These are phyloP conservation scores for Psophia crepitans DNA, from an alignment of 2,113 vertebrate genomes.

Conservation along the genomic window DNA sequence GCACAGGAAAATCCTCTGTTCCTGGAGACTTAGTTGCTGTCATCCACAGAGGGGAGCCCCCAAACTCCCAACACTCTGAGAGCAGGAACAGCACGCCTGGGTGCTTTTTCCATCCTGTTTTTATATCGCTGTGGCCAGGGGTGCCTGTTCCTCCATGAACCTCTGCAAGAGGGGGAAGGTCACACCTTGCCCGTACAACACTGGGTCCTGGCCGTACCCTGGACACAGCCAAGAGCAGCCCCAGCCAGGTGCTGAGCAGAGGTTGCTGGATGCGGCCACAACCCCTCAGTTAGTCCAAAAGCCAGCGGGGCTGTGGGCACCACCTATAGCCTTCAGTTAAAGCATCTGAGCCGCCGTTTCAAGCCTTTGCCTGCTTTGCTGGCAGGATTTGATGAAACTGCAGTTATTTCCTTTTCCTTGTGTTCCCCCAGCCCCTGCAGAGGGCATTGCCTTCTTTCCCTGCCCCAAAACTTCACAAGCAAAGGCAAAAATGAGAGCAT, in stretches of 20 bases:
- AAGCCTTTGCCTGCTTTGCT: neutral
- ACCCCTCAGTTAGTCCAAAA: fast-evolving
- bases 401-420: neutral
- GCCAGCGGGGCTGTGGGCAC: neutral
- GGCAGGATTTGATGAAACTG: neutral
- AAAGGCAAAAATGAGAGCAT: neutral
- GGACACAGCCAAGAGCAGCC: neutral
- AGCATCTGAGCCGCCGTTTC: neutral
- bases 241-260: neutral
- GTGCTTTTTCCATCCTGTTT: neutral
- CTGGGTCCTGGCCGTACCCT: fast-evolving
- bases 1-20: fast-evolving
- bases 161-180: fast-evolving
- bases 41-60: fast-evolving
- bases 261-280: neutral
- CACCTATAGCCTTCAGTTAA: fast-evolving
- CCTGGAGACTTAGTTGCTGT: fast-evolving
- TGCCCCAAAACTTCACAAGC: neutral
- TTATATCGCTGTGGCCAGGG: no score
- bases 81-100: neutral
- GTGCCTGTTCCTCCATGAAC: fast-evolving
- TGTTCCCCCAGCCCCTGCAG: neutral
- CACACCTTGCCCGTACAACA: neutral
- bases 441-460: neutral
- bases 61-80: no score